A percentile compares a stretch with the other conserved stretches of the same genome.
phyloP scores from a whole-genome alignment of 2,113 vertebrate species.

The Antechinus flavipes region DNA sequence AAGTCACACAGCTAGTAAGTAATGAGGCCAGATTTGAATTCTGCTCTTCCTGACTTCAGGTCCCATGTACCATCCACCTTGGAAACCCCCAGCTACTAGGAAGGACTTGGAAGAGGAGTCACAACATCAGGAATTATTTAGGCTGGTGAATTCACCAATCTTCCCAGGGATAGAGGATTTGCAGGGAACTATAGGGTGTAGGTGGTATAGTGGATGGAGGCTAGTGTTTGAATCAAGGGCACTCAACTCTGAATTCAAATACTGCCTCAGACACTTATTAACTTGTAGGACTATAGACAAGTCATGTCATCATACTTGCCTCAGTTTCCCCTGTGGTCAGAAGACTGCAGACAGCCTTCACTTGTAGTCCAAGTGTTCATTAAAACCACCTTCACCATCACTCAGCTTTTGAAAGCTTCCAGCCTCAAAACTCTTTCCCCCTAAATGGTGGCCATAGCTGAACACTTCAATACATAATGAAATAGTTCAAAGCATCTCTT shows the following conservation, averaged over 20 bases:
- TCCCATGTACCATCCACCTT: background rate
- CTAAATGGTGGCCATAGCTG: background rate
- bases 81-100: background rate
- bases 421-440: too few species aligned
- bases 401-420: background rate
- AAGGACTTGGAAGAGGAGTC: background rate
- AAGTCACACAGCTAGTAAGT: background rate
- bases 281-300: too few species aligned
- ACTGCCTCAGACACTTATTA: too few species aligned
- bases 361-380: too few species aligned
- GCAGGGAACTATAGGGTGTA: background rate
- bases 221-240: too few species aligned
- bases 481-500: background rate
- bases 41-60: background rate
- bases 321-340: too few species aligned
- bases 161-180: background rate
- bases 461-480: background rate
- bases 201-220: too few species aligned
- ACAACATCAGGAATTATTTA: background rate
- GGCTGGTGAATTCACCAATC: too few species aligned
- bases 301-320: too few species aligned
- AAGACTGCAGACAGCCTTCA: background rate
- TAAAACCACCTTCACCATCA: background rate
- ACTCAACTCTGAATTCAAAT: too few species aligned
- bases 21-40: background rate